Base-by-base conservation (phyloP, 1,140 invertebrate genomes). In the Calliopsis andreniformis region DNA sequence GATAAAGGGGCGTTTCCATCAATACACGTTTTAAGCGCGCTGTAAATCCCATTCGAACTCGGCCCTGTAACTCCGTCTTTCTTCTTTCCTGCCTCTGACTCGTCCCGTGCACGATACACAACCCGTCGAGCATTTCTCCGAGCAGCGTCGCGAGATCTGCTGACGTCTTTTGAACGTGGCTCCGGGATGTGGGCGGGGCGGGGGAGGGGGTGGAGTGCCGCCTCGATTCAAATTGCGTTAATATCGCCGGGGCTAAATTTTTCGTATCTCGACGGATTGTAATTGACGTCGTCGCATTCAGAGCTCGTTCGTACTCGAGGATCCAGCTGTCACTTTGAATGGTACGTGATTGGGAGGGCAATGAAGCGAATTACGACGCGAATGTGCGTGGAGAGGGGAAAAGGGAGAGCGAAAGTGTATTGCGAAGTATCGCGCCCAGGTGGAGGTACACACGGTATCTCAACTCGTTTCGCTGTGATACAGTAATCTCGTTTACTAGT, bases 321-420 rank as follows among this genome's bases (percentile, higher is more conserved):
- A 79, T 83, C 76, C 82, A 71, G 70, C 77, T 84, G 86, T 86
- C 86, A 86, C 84, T 86, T 82, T 87, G 84, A 88, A 87, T 88
- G 78, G 82, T 83, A 84, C 83, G 86, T 88, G 87, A 88, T 87
- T 88, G 86, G 86, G 69, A 79, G 69, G 73, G 80, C 83, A 85
- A 88, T 86, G 86, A 86, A 87, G 78, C 83, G 83, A 86, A 84
- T 84, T 83, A 84, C 77, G 71, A 45, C 53, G 66, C 81, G 81
- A 80, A 84, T 69, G 72, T 80, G 70, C 76, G 83, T 59, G 76
- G 61, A 66, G 72, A 67, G 53, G 18, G 56, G 47, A 72, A 80
- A 76, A 61, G 35, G 71, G 53, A 55, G 43, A 55, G 43, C 42
- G 71, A 80, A 72, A 80, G 75, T 83, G 69, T 83, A 83, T 80